A percentile compares a stretch with the other conserved stretches of the same genome.
phyloP scores from a whole-genome alignment of 1,140 invertebrate genomes.

The Hestina assimilis region DNA sequence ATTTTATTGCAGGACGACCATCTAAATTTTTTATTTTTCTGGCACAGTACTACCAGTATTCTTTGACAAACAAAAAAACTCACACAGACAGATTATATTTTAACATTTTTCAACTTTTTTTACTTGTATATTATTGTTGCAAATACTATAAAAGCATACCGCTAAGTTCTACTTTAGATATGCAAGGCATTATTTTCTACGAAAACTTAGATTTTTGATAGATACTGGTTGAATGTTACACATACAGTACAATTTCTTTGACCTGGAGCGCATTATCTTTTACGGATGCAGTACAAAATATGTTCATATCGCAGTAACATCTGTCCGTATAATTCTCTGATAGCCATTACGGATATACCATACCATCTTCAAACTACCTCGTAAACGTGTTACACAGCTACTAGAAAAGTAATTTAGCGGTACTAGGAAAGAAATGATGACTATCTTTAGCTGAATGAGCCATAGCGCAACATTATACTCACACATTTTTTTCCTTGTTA shows the following conservation, averaged over 20 bases:
- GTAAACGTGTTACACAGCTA: conserved; percentile 72
- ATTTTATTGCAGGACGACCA: no score
- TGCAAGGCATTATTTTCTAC: conserved; percentile 28
- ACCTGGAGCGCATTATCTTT: conserved; percentile 49
- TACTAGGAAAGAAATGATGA: conserved; percentile 69
- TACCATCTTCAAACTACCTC: conserved; percentile 70
- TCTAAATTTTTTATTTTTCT: no score
- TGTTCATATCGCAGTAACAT: conserved; percentile 61
- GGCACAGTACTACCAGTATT: no score
- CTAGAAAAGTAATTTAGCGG: conserved; percentile 76
- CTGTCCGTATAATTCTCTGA: conserved; percentile 70
- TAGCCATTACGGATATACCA: conserved; percentile 68
- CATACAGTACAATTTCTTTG: conserved; percentile 62
- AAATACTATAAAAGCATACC: no score
- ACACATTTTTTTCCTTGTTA: conserved; percentile 57
- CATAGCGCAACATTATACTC: conserved; percentile 44
- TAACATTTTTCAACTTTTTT: no score
- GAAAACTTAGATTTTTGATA: conserved; percentile 57
- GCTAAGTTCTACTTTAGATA: background rate
- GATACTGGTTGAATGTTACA: conserved; percentile 53
- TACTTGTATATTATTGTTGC: no score
- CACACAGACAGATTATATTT: no score
- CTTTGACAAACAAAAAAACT: no score
- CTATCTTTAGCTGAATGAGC: conserved; percentile 68
- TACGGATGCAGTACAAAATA: conserved; percentile 61